Percentiles rank a stretch among this genome's conserved stretches.
Evolutionary conservation across 23 tunicate genomes (phyloP).

Genomic region (Corella eumyota): DNA sequence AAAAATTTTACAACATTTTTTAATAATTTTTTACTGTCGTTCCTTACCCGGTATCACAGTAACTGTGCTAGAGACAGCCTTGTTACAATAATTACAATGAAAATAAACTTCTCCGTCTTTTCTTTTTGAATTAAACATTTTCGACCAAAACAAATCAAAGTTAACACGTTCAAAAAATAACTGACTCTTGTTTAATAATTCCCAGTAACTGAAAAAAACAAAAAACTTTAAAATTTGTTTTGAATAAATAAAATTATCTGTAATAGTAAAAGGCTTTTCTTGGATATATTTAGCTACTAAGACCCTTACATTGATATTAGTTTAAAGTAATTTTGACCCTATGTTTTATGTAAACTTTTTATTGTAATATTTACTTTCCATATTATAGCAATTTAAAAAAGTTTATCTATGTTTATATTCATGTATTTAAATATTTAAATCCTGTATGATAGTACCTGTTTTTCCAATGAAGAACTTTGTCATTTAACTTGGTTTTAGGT

Average conservation of each 20-base stretch:
- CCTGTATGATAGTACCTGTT: conserved; percentile 33
- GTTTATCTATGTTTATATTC: too few relatives aligned
- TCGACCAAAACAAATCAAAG: conserved; percentile 32
- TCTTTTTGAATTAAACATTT: not conserved
- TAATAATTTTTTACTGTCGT: too few relatives aligned
- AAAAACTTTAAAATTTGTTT: too few relatives aligned
- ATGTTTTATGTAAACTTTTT: too few relatives aligned
- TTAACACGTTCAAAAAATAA: conserved; percentile 48
- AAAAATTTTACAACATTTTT: too few relatives aligned
- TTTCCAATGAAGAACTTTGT: conserved; percentile 29
- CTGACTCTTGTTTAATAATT: conserved; percentile 39
- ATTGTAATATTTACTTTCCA: too few relatives aligned
- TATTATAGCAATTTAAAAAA: too few relatives aligned
- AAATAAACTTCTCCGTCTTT: conserved; percentile 27
- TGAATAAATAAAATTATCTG: not conserved
- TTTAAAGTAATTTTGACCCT: too few relatives aligned
- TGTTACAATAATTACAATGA: conserved; percentile 77
- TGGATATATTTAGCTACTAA: too few relatives aligned
- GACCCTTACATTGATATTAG: too few relatives aligned
- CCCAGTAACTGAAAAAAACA: conserved; percentile 26
- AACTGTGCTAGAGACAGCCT: conserved; percentile 22
- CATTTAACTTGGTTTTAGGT: not conserved
- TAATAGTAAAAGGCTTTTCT: not conserved
- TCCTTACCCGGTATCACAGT: too few relatives aligned
- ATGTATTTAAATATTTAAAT: too few relatives aligned